These are phyloP conservation scores for Chaitophorus viminalis DNA, from an alignment of 2,888 invertebrate genomes.

Conservation along the genomic window DNA sequence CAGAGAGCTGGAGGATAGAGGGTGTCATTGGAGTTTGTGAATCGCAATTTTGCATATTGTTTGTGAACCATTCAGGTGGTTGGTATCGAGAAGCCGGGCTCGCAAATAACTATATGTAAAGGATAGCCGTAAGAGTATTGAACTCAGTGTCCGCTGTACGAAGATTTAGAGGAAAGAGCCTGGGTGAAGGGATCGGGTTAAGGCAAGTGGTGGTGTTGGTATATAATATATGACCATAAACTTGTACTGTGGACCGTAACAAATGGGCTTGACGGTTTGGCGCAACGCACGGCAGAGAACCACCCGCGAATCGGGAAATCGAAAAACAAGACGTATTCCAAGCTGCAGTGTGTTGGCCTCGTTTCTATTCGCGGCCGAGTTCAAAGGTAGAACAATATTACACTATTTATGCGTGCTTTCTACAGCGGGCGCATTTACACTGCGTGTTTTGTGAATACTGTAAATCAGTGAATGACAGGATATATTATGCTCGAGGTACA, in stretches of 20 bases:
- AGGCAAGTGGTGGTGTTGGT: too few species aligned
- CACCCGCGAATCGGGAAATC: neutral
- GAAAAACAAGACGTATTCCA: neutral
- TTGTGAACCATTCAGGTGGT: neutral
- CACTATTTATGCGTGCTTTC: neutral
- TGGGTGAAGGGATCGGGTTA: too few species aligned
- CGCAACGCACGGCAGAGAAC: neutral
- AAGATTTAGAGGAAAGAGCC: neutral
- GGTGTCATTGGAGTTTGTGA: neutral
- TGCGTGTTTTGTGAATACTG: too few species aligned
- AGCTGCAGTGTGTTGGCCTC: neutral
- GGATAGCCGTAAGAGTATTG: neutral
- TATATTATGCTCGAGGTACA: too few species aligned
- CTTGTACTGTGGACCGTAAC: neutral
- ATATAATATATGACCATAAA: neutral
- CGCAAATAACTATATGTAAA: neutral
- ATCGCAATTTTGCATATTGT: constrained; percentile 25
- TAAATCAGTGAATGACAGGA: too few species aligned
- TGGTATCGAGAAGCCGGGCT: neutral
- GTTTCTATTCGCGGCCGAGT: neutral
- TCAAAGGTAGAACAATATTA: constrained; percentile 3
- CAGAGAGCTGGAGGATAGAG: neutral
- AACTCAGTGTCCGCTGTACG: neutral
- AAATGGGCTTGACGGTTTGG: neutral
- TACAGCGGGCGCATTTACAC: too few species aligned